These are phyloP conservation scores for Panthera tigris DNA, from an alignment of 2,113 vertebrate species.

Conservation along the genomic window DNA sequence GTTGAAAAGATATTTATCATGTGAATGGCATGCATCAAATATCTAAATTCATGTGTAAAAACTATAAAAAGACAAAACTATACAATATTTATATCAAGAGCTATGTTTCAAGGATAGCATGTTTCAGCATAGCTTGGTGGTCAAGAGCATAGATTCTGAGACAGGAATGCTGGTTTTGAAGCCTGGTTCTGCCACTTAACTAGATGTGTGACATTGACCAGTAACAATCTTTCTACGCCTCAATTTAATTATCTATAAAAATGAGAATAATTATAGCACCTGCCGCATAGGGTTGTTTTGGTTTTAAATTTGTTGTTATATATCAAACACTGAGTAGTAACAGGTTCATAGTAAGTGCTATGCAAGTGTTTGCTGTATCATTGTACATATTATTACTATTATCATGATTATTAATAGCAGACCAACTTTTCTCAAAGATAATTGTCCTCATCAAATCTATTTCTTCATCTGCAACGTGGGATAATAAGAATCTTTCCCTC, in stretches of 20 bases:
- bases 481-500: not conserved
- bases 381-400: not conserved
- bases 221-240: not conserved
- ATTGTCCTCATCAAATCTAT: not conserved
- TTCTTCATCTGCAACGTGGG: not conserved
- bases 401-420: not conserved
- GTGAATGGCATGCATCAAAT: not conserved
- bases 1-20: not conserved
- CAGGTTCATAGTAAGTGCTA: not conserved
- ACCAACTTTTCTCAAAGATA: not conserved
- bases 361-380: not conserved
- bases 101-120: not conserved
- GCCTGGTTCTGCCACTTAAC: not conserved
- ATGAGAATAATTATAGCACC: not conserved
- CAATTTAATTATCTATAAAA: constrained; percentile 30
- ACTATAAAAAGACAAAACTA: not conserved
- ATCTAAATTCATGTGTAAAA: not conserved
- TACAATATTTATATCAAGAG: not conserved
- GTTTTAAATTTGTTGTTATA: not conserved
- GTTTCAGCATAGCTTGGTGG: no score
- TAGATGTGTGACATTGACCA: not conserved
- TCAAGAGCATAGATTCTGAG: not conserved
- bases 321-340: not conserved
- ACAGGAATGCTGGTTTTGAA: not conserved
- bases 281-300: not conserved